Percentiles rank a stretch among this genome's conserved stretches.
Evolutionary conservation across 1,140 invertebrate genomes (phyloP).

Genomic region (Lepidurus couesii): DNA sequence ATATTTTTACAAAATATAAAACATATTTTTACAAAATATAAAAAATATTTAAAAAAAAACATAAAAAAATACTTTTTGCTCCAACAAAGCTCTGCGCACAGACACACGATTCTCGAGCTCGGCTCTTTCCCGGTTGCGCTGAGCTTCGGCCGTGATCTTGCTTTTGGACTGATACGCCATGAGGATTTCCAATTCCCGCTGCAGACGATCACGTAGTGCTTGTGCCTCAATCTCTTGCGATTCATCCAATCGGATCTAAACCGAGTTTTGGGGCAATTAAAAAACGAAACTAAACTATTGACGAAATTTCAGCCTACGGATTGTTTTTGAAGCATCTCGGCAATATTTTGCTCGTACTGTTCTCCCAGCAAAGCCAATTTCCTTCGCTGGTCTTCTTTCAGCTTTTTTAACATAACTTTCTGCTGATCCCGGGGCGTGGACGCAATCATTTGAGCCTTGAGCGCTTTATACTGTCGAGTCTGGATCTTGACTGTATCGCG

Average conservation of each 20-base stretch:
- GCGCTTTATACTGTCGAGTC: conserved; percentile 96
- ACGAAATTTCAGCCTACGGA: conserved; percentile 55
- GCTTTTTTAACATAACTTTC: conserved; percentile 89
- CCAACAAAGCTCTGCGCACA: conserved; percentile 75
- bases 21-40: not conserved
- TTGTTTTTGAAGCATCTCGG: conserved; percentile 98
- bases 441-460: conserved; percentile 83
- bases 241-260: conserved; percentile 84
- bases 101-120: conserved; percentile 90
- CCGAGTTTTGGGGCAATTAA: conserved; percentile 24
- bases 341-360: conserved; percentile 98
- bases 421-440: conserved; percentile 94
- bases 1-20: not conserved
- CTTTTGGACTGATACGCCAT: conserved; percentile 98
- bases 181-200: conserved; percentile 92
- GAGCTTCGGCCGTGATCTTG: conserved; percentile 92
- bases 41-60: no score
- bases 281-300: not conserved
- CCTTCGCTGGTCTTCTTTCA: conserved; percentile 96
- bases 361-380: conserved; percentile 93
- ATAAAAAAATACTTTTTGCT: conserved; percentile 76
- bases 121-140: conserved; percentile 83
- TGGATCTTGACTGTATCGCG: conserved; percentile 98
- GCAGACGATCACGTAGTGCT: conserved; percentile 75
- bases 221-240: conserved; percentile 83